phyloP scores from a whole-genome alignment of 2,113 vertebrate genomes.

The Irena cyanogastra region DNA sequence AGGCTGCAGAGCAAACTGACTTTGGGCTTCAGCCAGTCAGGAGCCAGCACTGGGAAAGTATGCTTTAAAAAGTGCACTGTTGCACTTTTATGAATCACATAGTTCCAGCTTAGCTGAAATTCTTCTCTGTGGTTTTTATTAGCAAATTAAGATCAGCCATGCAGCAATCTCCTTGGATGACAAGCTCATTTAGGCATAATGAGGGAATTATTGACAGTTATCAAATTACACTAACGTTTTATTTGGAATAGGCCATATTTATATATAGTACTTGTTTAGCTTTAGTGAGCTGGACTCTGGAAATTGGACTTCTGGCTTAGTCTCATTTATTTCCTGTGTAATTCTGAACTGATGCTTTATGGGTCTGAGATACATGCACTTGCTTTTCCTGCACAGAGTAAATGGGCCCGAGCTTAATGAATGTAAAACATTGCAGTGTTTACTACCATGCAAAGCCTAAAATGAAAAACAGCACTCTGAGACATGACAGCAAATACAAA shows the following conservation, averaged over 20 bases:
- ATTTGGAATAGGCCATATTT: slow-evolving; percentile 53
- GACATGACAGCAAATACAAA: slow-evolving; percentile 65
- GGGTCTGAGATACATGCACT: slow-evolving; percentile 52
- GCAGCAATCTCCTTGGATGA: slow-evolving; percentile 33
- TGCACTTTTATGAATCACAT: slow-evolving; percentile 38
- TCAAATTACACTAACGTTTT: slow-evolving; percentile 51
- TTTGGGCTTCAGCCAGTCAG: slow-evolving; percentile 5
- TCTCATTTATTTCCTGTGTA: slow-evolving; percentile 71
- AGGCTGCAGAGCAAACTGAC: neutral
- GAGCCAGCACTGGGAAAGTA: neutral
- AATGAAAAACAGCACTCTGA: slow-evolving; percentile 64
- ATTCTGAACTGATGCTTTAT: slow-evolving; percentile 70
- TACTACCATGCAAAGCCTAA: slow-evolving; percentile 61
- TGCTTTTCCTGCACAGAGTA: slow-evolving; percentile 65
- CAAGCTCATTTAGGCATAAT: slow-evolving; percentile 59
- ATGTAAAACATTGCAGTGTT: slow-evolving; percentile 68
- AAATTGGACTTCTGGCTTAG: slow-evolving; percentile 60
- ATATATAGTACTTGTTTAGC: slow-evolving; percentile 45
- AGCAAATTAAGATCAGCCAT: slow-evolving; percentile 52
- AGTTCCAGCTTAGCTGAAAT: slow-evolving; percentile 37
- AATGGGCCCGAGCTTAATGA: slow-evolving; percentile 72
- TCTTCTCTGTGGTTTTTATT: slow-evolving; percentile 43
- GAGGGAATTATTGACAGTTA: slow-evolving; percentile 60
- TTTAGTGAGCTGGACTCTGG: slow-evolving; percentile 48
- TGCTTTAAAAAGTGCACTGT: slow-evolving; percentile 13